A percentile compares a stretch with the other conserved stretches of the same genome.
Evolutionary conservation across 2,113 vertebrate species (phyloP).

Genomic region (Ictalurus punctatus): DNA sequence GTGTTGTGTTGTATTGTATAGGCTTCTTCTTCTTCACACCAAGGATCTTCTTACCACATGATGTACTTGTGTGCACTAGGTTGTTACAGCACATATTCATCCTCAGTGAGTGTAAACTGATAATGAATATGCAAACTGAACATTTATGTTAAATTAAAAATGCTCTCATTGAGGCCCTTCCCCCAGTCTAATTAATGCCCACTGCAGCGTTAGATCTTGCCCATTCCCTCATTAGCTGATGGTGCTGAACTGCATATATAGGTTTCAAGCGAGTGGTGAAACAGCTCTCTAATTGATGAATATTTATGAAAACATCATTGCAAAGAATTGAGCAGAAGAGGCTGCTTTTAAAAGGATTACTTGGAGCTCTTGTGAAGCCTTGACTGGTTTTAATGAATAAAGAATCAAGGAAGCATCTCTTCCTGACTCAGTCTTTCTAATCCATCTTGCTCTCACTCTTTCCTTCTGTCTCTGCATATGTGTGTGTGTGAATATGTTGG

Average conservation of each 20-base stretch:
- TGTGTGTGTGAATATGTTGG: slow-evolving; percentile 1
- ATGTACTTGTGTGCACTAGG: not conserved
- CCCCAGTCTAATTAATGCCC: slow-evolving; percentile 15
- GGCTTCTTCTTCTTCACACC: not conserved
- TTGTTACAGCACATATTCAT: not conserved
- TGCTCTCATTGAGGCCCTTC: not conserved
- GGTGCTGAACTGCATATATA: slow-evolving; percentile 15
- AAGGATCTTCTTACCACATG: not conserved
- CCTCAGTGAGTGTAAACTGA: not conserved
- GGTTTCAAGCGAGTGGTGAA: slow-evolving; percentile 8
- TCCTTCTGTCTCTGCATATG: not conserved
- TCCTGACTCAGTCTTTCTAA: not conserved
- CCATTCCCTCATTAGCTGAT: slow-evolving; percentile 27
- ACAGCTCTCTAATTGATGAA: slow-evolving; percentile 27
- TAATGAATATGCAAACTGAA: not conserved
- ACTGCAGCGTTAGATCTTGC: slow-evolving; percentile 2
- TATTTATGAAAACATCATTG: slow-evolving; percentile 12
- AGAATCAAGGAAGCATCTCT: slow-evolving; percentile 31
- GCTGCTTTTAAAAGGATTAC: slow-evolving; percentile 19
- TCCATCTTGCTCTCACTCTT: not conserved
- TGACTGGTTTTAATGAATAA: slow-evolving; percentile 34
- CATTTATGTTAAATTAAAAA: slow-evolving; percentile 21
- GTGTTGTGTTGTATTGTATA: no score
- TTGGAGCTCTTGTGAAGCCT: slow-evolving; percentile 18
- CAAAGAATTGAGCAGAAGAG: not conserved